Percentiles rank a stretch among this genome's conserved stretches.
These are phyloP conservation scores for Semnopithecus entellus DNA, from an alignment of 2,113 vertebrate species.

Conservation along the genomic window DNA sequence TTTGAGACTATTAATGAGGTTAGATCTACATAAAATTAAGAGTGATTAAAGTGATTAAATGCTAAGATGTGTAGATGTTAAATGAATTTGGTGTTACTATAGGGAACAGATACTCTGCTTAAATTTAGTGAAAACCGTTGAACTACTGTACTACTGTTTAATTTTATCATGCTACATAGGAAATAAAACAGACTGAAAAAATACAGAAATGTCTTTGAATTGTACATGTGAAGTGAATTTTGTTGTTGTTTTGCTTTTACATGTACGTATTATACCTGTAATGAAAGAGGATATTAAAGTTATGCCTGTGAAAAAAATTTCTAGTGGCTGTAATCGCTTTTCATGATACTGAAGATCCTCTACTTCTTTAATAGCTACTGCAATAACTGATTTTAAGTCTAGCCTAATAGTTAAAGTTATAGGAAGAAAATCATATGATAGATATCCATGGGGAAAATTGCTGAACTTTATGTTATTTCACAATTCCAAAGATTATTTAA, in stretches of 20 bases:
- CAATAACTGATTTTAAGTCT: not conserved
- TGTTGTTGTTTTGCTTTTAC: constrained; percentile 6
- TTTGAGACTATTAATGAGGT: not conserved
- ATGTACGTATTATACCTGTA: not conserved
- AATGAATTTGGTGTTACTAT: not conserved
- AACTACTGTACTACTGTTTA: not conserved
- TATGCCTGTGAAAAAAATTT: not conserved
- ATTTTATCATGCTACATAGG: not conserved
- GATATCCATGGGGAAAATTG: not conserved
- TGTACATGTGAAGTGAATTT: not conserved
- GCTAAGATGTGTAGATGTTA: not conserved
- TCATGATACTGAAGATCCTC: not conserved
- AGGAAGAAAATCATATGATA: not conserved
- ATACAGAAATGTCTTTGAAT: not conserved
- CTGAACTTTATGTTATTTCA: not conserved
- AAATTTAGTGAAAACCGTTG: not conserved
- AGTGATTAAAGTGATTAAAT: not conserved
- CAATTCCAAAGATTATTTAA: not conserved
- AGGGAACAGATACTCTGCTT: not conserved
- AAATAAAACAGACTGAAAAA: not conserved
- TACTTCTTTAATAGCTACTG: not conserved
- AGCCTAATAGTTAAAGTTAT: not conserved
- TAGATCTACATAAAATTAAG: not conserved
- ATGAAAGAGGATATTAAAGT: not conserved
- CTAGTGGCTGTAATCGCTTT: not conserved